Conservation (phyloP, 2,797 vertebrate genomes). For the Myotis daubentonii region DNA sequence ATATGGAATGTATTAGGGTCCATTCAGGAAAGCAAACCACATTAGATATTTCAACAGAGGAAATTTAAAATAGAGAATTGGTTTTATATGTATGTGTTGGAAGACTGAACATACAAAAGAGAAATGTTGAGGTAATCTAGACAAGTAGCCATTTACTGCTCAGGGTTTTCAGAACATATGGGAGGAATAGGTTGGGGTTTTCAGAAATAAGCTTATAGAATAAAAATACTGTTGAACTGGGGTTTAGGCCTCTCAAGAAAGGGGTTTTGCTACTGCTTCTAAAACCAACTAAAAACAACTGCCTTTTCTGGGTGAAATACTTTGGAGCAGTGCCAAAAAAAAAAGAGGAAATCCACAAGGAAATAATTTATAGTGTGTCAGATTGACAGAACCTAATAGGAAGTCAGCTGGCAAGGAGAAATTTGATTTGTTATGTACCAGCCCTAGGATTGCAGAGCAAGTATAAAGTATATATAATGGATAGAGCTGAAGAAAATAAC, state of each 20-base stretch:
- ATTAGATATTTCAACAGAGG: background rate
- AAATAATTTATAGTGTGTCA: background rate
- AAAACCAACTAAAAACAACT: background rate
- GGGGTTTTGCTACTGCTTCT: background rate
- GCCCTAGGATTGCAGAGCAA: background rate
- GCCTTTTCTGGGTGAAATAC: background rate
- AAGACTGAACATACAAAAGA: background rate
- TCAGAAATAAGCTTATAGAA: background rate
- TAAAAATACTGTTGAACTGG: background rate
- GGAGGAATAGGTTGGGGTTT: background rate
- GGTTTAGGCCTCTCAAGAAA: background rate
- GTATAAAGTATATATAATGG: background rate
- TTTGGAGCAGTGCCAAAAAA: background rate
- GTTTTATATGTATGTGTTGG: background rate
- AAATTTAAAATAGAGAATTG: conserved; percentile 11
- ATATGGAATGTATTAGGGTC: background rate
- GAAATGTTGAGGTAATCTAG: background rate
- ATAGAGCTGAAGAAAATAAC: background rate
- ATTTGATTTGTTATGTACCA: background rate
- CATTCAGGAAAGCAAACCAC: background rate
- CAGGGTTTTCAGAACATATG: background rate
- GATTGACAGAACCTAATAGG: background rate
- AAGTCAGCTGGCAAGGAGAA: background rate
- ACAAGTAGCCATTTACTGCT: background rate
- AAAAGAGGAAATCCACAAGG: background rate